Base-by-base conservation (phyloP, 2,888 invertebrate genomes). In the Myopa testacea region DNA sequence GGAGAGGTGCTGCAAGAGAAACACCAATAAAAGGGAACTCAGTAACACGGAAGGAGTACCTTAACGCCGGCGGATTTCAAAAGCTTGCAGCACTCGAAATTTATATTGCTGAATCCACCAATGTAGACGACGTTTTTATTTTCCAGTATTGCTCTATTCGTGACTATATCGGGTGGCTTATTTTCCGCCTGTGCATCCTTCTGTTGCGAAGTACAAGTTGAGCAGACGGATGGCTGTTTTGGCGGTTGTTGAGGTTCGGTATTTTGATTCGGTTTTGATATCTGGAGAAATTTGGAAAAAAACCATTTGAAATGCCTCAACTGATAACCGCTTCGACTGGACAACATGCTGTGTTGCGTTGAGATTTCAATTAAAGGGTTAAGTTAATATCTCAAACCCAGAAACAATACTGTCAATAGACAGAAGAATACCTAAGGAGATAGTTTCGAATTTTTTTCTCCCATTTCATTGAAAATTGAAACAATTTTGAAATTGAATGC, bases 31-130 rank as follows among this genome's bases (percentile, higher is more conserved):
- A 10, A 34, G 8, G 12, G 19, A 50, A 6, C 34, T 34, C 10
- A 71, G 58, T 4, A 50, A n/a, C 38, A 12, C 34, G 5, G 10
- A 12, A 37, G 76, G 78, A 5, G 80, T 78, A 84, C 83, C 69
- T 82, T 82, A 58, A 82, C 78, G 62, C 77, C 78, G 14, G 78
- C 58, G 3, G 38, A 19, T 10, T 79, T 14, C 4, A 82, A 63
- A 19, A 55, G 50, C 68, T 79, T 78, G 26, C 77, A 78, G 65
- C 79, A 75, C 4, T 68, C 74, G 19, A 63, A 80, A 10, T 82
- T 83, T 26, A 84, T 83, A 60, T 82, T 83, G 16, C 83, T 82
- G 68, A 81, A 83, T 12, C 83, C 84, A 34, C 83, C 83, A 10
- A 82, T 78, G 78, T 81, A 83, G 14, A 82, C 78, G 3, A 82